Conservation (phyloP, 2,113 vertebrate species). For the Elaphurus davidianus region DNA sequence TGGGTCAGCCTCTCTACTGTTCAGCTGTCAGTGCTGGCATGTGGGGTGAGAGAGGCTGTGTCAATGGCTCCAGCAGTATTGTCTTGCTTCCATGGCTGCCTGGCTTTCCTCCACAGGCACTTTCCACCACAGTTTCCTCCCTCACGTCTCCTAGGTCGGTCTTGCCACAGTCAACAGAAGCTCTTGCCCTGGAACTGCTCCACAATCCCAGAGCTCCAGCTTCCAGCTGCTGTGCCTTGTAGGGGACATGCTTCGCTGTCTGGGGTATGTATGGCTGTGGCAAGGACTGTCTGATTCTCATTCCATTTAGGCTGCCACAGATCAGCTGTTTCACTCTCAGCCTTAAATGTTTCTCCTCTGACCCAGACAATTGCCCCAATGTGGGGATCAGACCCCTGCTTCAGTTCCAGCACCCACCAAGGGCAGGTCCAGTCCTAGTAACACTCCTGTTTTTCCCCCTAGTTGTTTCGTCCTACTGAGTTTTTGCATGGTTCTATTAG, state of each 20-base stretch:
- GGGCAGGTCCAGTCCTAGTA: not conserved
- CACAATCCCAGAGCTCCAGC: accelerated
- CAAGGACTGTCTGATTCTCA: not conserved
- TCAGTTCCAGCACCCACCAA: not conserved
- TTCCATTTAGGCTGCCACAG: not conserved
- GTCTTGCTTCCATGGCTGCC: not conserved
- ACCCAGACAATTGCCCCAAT: not conserved
- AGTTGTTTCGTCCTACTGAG: not conserved
- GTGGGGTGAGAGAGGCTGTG: not conserved
- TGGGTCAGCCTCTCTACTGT: not conserved
- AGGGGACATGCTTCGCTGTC: not conserved
- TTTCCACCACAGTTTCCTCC: not conserved
- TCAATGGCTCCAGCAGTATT: not conserved
- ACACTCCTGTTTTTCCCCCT: not conserved
- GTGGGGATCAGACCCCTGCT: not conserved
- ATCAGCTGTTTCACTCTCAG: not conserved
- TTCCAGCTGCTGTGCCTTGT: not conserved
- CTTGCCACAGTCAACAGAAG: not conserved
- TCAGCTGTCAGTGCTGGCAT: not conserved
- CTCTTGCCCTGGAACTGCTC: not conserved
- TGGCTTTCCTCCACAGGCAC: not conserved
- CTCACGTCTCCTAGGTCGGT: accelerated
- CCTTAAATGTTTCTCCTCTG: not conserved
- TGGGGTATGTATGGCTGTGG: not conserved
- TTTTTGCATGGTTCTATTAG: not conserved